Evolutionary conservation across 2,888 invertebrate genomes (phyloP).

Genomic region (Sinodicranocentrus sp.): DNA sequence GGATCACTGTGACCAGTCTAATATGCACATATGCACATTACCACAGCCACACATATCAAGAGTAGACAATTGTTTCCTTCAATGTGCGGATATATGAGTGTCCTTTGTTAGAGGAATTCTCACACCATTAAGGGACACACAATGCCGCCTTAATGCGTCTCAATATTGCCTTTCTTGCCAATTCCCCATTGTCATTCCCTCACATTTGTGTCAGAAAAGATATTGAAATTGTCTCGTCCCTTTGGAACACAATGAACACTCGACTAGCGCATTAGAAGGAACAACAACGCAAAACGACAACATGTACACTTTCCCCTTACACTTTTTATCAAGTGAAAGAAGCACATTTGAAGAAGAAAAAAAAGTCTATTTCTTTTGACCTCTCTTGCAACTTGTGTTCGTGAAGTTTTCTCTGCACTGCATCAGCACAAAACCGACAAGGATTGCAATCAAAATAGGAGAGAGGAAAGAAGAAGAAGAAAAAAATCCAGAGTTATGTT

Average conservation of each 20-base stretch:
- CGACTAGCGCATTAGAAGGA: background rate
- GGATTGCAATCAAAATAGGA: background rate
- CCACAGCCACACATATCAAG: too few species aligned
- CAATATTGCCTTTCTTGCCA: slow-evolving; percentile 52
- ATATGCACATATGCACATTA: too few species aligned
- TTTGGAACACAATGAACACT: background rate
- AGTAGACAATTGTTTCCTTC: too few species aligned
- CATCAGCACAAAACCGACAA: too few species aligned
- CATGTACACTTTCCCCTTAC: background rate
- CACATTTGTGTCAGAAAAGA: slow-evolving; percentile 39
- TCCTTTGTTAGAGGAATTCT: slow-evolving; percentile 28
- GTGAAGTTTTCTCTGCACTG: too few species aligned
- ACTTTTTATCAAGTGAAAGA: background rate
- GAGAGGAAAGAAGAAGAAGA: background rate
- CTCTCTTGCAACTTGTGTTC: background rate
- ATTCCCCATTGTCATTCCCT: slow-evolving; percentile 55
- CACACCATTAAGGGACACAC: slow-evolving; percentile 63
- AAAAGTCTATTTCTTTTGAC: background rate
- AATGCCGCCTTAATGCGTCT: slow-evolving; percentile 53
- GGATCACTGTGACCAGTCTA: too few species aligned
- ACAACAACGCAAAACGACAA: background rate
- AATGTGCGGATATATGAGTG: too few species aligned
- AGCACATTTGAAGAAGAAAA: background rate
- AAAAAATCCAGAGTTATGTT: slow-evolving; percentile 7
- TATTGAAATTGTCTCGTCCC: slow-evolving; percentile 36